These are phyloP conservation scores for Campopleginae sp. DNA, from an alignment of 2,888 invertebrate genomes.

Conservation along the genomic window DNA sequence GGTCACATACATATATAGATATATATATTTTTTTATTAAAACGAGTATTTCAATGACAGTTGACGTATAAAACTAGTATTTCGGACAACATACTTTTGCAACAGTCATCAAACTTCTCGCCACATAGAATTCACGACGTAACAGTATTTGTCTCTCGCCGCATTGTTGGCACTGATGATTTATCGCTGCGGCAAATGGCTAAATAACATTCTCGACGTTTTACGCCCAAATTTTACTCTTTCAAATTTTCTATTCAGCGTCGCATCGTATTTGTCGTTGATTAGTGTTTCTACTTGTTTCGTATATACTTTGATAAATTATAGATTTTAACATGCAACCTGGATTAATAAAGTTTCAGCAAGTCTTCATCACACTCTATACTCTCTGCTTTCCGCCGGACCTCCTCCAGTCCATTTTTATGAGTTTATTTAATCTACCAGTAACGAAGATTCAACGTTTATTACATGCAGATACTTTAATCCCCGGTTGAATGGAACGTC, in stretches of 20 bases:
- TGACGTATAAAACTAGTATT: conserved; percentile 33
- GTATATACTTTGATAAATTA: neutral
- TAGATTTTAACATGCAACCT: neutral
- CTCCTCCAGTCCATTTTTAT: neutral
- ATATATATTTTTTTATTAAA: conserved; percentile 31
- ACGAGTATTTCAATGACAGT: conserved; percentile 38
- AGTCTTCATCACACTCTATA: neutral
- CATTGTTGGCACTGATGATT: conserved; percentile 15
- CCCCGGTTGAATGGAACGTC: neutral
- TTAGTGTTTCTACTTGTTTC: neutral
- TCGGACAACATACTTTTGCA: conserved; percentile 10
- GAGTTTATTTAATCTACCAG: neutral
- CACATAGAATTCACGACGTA: conserved; percentile 17
- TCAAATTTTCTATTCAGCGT: neutral
- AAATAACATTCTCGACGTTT: neutral
- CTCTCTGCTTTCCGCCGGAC: neutral
- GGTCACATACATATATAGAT: neutral
- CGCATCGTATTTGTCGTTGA: neutral
- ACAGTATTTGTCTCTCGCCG: conserved; percentile 25
- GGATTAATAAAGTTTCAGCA: neutral
- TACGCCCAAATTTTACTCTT: neutral
- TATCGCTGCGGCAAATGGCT: conserved; percentile 15
- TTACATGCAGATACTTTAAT: neutral
- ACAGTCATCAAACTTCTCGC: conserved; percentile 24
- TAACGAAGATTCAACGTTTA: neutral